These are phyloP conservation scores for Cheracebus regulus DNA, from an alignment of 2,797 vertebrate species.

Conservation along the genomic window DNA sequence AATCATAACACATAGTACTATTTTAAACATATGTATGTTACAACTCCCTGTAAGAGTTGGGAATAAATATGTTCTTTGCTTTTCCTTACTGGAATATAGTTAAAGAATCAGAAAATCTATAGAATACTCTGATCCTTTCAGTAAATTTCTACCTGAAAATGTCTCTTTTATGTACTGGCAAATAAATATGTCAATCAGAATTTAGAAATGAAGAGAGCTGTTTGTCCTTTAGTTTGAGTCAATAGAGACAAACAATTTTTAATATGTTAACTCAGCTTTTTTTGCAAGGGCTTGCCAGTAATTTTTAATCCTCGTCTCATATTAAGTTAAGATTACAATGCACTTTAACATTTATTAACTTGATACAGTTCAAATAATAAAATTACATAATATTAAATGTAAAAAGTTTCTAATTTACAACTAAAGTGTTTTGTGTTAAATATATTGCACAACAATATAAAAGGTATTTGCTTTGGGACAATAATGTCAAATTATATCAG, in stretches of 20 bases:
- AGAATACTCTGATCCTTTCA: background rate
- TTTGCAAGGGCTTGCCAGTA: background rate
- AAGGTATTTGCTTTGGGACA: slow-evolving; percentile 61
- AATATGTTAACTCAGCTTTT: background rate
- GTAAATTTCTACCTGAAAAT: background rate
- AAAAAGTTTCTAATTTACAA: slow-evolving; percentile 32
- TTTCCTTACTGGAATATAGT: background rate
- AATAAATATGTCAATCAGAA: background rate
- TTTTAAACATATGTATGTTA: background rate
- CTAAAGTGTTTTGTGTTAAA: slow-evolving; percentile 36
- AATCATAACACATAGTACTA: background rate
- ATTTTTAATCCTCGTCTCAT: background rate
- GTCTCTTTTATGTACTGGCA: background rate
- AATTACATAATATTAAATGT: background rate
- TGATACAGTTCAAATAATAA: background rate
- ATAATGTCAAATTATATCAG: background rate
- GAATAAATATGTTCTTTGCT: background rate
- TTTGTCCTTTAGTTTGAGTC: background rate
- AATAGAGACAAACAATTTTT: background rate
- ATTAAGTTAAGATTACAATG: background rate
- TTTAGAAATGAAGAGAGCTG: background rate
- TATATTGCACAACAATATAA: background rate
- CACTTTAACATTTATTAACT: background rate
- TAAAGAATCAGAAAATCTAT: background rate
- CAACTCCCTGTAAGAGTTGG: background rate